Base-by-base conservation (phyloP, 92 coral and sea anemone genomes). In the Meandrina meandrites region DNA sequence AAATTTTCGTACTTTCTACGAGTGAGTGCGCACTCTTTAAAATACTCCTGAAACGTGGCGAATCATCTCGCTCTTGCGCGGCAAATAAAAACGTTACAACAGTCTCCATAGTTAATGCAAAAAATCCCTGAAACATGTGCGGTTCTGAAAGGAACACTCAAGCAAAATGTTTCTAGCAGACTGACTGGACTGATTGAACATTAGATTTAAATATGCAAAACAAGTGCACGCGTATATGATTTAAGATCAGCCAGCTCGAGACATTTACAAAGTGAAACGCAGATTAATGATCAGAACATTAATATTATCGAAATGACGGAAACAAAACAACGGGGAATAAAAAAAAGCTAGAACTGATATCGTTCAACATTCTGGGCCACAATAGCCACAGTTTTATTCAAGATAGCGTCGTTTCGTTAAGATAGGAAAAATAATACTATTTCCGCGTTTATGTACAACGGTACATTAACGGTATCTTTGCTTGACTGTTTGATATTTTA, bases 161-260 rank as follows among this genome's bases (percentile, higher is more conserved):
- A 18, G 37, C 11, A 37, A 40, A 17, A 34, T 27, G 5, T 34
- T 40, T 36, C 78, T 1, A 35, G 51, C 15, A 28, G 78, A 51
- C 24, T 24, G 32, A n/a, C 8, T 12, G 48, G 78, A 51, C 24
- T 24, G 32, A n/a, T 17, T 12, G 13, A 74, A 18, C 42, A 54
- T 37, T 5, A 16, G 28, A 84, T 56, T 84, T 84, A 79, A 84
- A 84, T 84, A 84, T 84, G 87, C 74, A 73, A 84, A 72, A n/a
- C n/a, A n/a, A n/a, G n/a, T 35, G 24, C 15, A 2, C 30, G 48
- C 64, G 75, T 18, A 1, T 2, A 32, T 56, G 53, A 83, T 83
- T 54, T 72, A 42, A 45, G 54, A 51, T 51, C 53, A 66, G 75
- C 31, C 71, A 66, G 71, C 42, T 18, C 14, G 36, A 81, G 75